phyloP scores from a whole-genome alignment of 1,140 invertebrate species.

The Mesaphorura yosii region DNA sequence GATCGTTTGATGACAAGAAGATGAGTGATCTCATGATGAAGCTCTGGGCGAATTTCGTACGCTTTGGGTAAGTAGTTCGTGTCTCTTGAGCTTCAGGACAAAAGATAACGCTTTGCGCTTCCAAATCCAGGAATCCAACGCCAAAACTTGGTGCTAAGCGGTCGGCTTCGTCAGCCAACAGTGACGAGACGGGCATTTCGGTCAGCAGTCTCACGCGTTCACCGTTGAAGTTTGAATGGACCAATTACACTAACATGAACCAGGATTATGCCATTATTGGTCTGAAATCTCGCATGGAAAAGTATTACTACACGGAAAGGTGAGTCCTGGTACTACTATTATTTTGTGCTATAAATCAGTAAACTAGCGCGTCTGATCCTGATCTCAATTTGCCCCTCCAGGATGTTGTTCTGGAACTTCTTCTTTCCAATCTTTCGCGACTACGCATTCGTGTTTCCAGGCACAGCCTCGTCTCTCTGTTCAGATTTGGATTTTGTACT shows the following conservation, averaged over 20 bases:
- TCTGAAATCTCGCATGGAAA: conserved; percentile 31
- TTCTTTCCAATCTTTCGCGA: conserved; percentile 35
- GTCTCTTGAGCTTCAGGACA: too few relatives aligned
- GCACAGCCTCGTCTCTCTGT: neutral
- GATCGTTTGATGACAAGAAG: conserved; percentile 35
- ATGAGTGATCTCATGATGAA: conserved; percentile 38
- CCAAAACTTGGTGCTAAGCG: neutral
- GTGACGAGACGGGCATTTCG: too few relatives aligned
- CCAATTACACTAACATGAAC: conserved; percentile 31
- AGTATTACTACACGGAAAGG: conserved; percentile 32
- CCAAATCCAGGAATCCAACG: neutral
- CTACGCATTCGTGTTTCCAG: conserved; percentile 26
- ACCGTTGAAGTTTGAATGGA: conserved; percentile 19
- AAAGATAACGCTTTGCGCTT: neutral
- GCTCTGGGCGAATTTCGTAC: conserved; percentile 38
- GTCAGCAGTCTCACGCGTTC: too few relatives aligned
- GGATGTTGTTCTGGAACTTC: conserved; percentile 34
- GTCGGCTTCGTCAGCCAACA: neutral
- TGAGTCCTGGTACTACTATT: conserved; percentile 3
- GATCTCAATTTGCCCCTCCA: neutral
- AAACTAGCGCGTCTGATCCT: too few relatives aligned
- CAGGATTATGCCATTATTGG: conserved; percentile 31
- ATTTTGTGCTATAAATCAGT: neutral
- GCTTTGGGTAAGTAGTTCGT: conserved; percentile 38
- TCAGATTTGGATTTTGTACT: conserved; percentile 23